These are phyloP conservation scores for Pterophyllum scalare DNA, from an alignment of 2,113 vertebrate species.

Conservation along the genomic window DNA sequence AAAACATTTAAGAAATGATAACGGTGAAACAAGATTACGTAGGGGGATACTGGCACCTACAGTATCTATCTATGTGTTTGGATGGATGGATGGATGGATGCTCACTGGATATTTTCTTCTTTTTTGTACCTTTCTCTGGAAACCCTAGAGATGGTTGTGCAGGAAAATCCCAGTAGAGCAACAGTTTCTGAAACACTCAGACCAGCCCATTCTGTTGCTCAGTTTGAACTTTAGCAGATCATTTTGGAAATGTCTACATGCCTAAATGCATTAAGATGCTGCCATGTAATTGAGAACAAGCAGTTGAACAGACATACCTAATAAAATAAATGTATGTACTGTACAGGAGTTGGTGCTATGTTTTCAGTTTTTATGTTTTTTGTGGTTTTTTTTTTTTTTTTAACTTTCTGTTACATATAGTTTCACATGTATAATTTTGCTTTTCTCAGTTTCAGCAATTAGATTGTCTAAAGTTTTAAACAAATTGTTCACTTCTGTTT, in stretches of 20 bases:
- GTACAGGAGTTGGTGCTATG: no score
- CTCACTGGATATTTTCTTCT: background rate
- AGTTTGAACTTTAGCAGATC: background rate
- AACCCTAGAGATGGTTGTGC: background rate
- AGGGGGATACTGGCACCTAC: no score
- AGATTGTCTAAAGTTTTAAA: no score
- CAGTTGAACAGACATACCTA: background rate
- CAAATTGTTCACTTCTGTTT: no score
- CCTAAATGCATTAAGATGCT: background rate
- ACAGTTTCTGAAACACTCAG: background rate
- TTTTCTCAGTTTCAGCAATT: no score
- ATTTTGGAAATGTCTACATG: background rate
- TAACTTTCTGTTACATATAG: background rate
- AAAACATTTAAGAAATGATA: no score
- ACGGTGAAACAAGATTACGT: no score
- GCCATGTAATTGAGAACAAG: rapidly evolving
- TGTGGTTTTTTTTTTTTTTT: no score
- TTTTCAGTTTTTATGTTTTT: no score
- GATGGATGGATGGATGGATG: no score
- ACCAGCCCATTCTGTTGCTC: background rate
- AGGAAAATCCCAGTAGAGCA: background rate
- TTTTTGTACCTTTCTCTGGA: background rate
- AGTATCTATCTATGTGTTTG: no score
- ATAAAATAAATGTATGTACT: background rate
- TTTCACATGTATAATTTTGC: background rate